Evolutionary conservation across 2,797 vertebrate species (phyloP), one percentile per base, ranked within the genome.

Genomic region (Eutrigla gurnardus): DNA sequence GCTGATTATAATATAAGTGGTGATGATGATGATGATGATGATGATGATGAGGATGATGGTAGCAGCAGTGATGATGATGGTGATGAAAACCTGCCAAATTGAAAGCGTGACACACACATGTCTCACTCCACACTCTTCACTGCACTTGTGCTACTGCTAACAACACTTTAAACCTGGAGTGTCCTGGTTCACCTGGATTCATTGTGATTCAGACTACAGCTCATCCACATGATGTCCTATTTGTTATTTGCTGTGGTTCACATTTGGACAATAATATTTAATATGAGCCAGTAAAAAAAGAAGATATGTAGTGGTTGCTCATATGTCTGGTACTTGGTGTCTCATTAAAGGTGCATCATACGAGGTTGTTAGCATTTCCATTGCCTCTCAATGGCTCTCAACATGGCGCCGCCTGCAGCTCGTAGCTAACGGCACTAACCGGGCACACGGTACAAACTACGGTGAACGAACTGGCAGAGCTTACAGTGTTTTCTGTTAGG

Each of bases 71-170:
- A 84, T 73, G 62, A 77, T 52, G 42, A 55, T 58, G 61, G 58
- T 68, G 67, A 75, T 74, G 65, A 83, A 76, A 71, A 84, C 64
- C 71, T 73, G 77, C 62, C 58, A 85, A 86, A 83, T 32, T 75
- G 78, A 86, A 79, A 57, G 35, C 32, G 63, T 65, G 74, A 75
- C 67, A 65, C 73, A 59, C 62, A 53, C n/a, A 45, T 3, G 13
- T 65, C 60, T 76, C 52, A 42, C 42, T 61, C 25, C 66, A 63
- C 61, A 25, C 72, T 73, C 50, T 42, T 78, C 58, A 42, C 55
- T 77, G 66, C 58, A 37, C 67, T 75, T 72, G 33, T 52, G 52
- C 53, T 68, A 58, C 70, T 59, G 71, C 75, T 62, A 76, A 72
- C 64, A 61, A 52, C 76, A 71, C 63, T 82, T 68, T 36, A 58